phyloP scores from a whole-genome alignment of 2,888 invertebrate species.

The Tetropium fuscum region DNA sequence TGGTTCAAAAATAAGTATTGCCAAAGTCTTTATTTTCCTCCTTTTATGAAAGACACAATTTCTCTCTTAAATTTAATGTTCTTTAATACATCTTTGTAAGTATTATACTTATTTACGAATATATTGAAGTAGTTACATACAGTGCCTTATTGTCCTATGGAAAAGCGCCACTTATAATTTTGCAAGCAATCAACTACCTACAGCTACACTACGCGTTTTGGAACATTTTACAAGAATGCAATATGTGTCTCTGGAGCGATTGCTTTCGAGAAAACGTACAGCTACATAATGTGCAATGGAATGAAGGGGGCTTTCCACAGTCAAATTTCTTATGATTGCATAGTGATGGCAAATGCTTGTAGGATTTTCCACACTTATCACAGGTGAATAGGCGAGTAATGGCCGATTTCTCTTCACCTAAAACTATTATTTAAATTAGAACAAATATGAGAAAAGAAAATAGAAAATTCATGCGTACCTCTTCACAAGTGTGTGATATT shows the following conservation, averaged over 20 bases:
- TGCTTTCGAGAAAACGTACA: conserved; percentile 27
- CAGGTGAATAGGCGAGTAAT: conserved; percentile 5
- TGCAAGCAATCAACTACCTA: no score
- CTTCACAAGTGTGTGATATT: no score
- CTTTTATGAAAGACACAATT: no score
- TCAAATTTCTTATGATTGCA: conserved; percentile 65
- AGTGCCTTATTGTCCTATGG: no score
- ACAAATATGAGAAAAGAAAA: neutral
- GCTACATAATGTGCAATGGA: conserved; percentile 42
- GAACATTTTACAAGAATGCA: conserved; percentile 1
- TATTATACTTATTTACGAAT: no score
- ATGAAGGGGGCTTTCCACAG: conserved; percentile 65
- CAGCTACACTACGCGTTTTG: neutral
- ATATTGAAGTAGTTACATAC: no score
- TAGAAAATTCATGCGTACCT: neutral
- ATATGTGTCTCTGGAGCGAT: conserved; percentile 63
- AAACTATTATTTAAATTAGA: neutral
- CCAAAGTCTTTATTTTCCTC: no score
- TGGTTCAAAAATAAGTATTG: no score
- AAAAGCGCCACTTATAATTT: no score
- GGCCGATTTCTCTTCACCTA: conserved; percentile 8
- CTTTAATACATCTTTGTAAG: no score
- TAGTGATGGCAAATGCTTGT: conserved; percentile 59
- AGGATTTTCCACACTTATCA: conserved; percentile 74
- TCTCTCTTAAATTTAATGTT: no score